A percentile compares a stretch with the other conserved stretches of the same genome.
These are phyloP conservation scores for Myxocyprinus asiaticus DNA, from an alignment of 2,113 vertebrate species.

Conservation along the genomic window DNA sequence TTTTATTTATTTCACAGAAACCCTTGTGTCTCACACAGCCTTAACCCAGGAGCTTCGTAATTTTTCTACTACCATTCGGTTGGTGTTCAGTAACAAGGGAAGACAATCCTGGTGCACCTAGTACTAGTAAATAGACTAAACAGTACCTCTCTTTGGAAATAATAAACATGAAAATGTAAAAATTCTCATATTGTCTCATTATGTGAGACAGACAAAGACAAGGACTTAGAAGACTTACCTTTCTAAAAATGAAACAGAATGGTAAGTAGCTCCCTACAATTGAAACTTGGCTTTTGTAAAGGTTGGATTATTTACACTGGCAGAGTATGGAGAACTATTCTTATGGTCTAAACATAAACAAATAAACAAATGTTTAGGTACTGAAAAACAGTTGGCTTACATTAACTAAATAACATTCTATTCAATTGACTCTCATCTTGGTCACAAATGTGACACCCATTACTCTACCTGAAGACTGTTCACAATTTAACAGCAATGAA, in stretches of 20 bases:
- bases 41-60: conserved; percentile 16
- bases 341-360: conserved; percentile 17
- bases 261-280: conserved; percentile 23
- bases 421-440: conserved; percentile 21
- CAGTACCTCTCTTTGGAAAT: conserved; percentile 31
- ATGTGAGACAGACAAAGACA: neutral
- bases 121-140: conserved; percentile 21
- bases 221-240: no score
- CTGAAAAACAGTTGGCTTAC: conserved; percentile 23
- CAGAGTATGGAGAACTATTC: conserved; percentile 17
- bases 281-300: conserved; percentile 31
- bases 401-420: conserved; percentile 36
- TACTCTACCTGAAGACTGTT: conserved; percentile 73
- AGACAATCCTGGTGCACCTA: conserved; percentile 20
- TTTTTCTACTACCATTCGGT: conserved; percentile 21
- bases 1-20: conserved; percentile 50
- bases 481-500: conserved; percentile 57
- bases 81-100: conserved; percentile 18
- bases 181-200: neutral
- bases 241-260: neutral
- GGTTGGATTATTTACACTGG: conserved; percentile 24
- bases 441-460: conserved; percentile 60
- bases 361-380: conserved; percentile 19
- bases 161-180: conserved; percentile 41
- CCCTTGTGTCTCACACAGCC: conserved; percentile 18